Evolutionary conservation across 92 coral and sea anemone genomes (phyloP), one percentile per base, ranked within the genome.

Genomic region (Galaxea fascicularis): DNA sequence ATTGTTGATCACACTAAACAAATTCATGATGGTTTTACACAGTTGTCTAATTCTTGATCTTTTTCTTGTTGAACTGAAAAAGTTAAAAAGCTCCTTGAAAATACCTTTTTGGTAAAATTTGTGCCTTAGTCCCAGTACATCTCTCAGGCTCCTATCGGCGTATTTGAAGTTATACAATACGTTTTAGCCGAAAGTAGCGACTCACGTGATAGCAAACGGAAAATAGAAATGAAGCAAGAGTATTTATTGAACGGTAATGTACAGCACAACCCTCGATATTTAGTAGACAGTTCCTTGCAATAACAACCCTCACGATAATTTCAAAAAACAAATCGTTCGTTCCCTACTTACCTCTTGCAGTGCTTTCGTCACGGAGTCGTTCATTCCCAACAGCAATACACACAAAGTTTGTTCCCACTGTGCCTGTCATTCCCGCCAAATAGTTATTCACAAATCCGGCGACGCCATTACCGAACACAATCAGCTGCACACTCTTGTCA

Each of bases 391-490:
- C 93, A 6, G 89, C 88, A 53, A 85, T 87, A 9, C 84, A 69
- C 72, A 90, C 76, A 77, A 93, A 85, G 52, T 90, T 90, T 49
- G 91, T 90, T 24, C 86, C 91, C 29, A 90, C 96, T 31, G 88
- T 91, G 24, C 92, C 94, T 4, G 96, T 93, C 92, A 93, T 78
- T 15, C 93, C 96, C 13, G 92, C 92, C 70, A 93, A 74, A 78
- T 90, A 93, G 76, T 93, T 93, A 65, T 87, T 74, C 44, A 93
- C 93, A 46, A 90, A 90, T 57, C 95, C 95, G 28, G 95, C 92
- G 60, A 93, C 94, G 3, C 96, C 96, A 17, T 90, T 93, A 46
- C 90, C 89, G 25, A 93, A 90, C 26, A 90, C 90, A 24, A 93
- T 93, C 10, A 93, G 76, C 83, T 93, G 96, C 58, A 88, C 87